Percentiles rank a stretch among this genome's conserved stretches.
Conservation (phyloP, 2,888 invertebrate genomes). For the Hedya salicella region DNA sequence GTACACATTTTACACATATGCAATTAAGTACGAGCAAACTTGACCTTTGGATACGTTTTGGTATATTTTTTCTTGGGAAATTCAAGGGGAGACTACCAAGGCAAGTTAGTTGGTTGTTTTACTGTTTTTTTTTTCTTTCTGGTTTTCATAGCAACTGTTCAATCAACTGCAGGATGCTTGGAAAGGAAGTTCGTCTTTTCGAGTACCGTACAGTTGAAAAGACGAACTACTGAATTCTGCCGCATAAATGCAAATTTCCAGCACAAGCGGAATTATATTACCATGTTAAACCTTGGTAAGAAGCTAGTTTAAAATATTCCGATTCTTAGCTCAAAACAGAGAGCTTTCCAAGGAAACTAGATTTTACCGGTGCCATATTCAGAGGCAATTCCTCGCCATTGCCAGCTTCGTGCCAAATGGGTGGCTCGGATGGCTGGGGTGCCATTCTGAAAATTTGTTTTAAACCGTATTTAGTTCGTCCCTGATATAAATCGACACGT, state of each 20-base stretch:
- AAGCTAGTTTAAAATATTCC: constrained; percentile 14
- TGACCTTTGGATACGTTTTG: too few relatives aligned
- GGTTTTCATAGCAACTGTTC: neutral
- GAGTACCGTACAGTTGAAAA: too few relatives aligned
- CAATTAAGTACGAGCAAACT: too few relatives aligned
- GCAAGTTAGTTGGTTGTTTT: too few relatives aligned
- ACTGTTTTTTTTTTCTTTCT: neutral
- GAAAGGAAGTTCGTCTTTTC: too few relatives aligned
- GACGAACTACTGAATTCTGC: neutral
- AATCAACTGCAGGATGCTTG: neutral
- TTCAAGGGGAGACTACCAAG: too few relatives aligned
- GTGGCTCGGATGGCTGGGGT: too few relatives aligned
- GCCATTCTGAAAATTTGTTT: too few relatives aligned
- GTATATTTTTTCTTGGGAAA: too few relatives aligned
- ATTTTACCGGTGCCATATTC: constrained; percentile 37
- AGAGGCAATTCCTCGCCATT: constrained; percentile 31
- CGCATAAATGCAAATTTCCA: constrained; percentile 12
- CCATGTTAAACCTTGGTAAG: constrained; percentile 2
- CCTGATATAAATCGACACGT: too few relatives aligned
- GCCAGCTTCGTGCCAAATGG: constrained; percentile 52
- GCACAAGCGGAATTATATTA: constrained; percentile 3
- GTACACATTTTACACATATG: too few relatives aligned
- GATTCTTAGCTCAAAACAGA: constrained; percentile 27
- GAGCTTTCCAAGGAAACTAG: constrained; percentile 27
- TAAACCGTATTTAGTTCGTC: too few relatives aligned